Evolutionary conservation across 2,888 invertebrate species (phyloP).

Genomic region (Drosophila meridionalis): DNA sequence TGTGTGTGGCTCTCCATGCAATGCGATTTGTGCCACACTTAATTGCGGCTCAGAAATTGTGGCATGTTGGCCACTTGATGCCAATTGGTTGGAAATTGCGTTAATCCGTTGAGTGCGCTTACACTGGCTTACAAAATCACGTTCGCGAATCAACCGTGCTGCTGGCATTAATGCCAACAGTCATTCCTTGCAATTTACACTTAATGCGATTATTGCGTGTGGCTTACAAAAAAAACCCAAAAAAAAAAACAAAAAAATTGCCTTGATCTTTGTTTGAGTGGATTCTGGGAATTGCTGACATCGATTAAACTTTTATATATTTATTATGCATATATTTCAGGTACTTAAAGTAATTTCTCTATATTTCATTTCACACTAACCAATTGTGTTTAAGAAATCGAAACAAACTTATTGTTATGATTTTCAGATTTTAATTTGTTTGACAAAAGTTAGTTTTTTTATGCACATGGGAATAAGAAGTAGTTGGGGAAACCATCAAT

Average conservation of each 20-base stretch:
- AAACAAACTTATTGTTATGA: too few relatives aligned
- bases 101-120: conserved; percentile 39
- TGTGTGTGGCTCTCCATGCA: not conserved
- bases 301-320: not conserved
- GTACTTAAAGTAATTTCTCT: not conserved
- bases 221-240: not conserved
- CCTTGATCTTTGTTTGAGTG: not conserved
- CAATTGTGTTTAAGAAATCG: not conserved
- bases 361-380: not conserved
- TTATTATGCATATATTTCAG: not conserved
- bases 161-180: conserved; percentile 11
- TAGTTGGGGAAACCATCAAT: too few relatives aligned
- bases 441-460: too few relatives aligned
- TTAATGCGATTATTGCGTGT: conserved; percentile 10
- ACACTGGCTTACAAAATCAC: conserved; percentile 14
- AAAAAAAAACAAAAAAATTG: not conserved
- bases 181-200: not conserved
- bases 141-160: conserved; percentile 1
- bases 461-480: too few relatives aligned
- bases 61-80: conserved; percentile 42
- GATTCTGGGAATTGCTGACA: not conserved
- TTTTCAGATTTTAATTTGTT: too few relatives aligned
- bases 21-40: conserved; percentile 15
- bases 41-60: conserved; percentile 25
- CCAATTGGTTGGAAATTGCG: conserved; percentile 63